Conservation (phyloP, 2,797 vertebrate genomes). For the Remorina albescens region DNA sequence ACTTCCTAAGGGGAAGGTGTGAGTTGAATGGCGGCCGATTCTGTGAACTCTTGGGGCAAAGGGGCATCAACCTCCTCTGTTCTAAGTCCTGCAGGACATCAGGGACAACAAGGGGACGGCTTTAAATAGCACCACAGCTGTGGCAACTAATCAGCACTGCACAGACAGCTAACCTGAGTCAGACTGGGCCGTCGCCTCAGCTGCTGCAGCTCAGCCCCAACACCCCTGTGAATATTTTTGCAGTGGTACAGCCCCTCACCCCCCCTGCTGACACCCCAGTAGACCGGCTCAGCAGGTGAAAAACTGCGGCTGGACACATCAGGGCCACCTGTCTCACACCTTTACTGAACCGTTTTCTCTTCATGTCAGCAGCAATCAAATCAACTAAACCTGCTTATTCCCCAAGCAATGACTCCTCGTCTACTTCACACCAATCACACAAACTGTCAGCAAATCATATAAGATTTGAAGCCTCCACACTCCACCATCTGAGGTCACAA, state of each 20-base stretch:
- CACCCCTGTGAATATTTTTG: slow-evolving; percentile 51
- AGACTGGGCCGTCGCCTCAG: slow-evolving; percentile 63
- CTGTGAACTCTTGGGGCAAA: slow-evolving; percentile 38
- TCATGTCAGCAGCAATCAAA: background rate
- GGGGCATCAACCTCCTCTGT: slow-evolving; percentile 43
- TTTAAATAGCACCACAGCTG: slow-evolving; percentile 86
- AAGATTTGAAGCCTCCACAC: background rate
- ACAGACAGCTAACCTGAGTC: slow-evolving; percentile 78
- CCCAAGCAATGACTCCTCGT: background rate
- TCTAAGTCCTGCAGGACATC: slow-evolving; percentile 45
- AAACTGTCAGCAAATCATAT: background rate
- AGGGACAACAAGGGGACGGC: slow-evolving; percentile 76
- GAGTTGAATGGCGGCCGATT: slow-evolving; percentile 18
- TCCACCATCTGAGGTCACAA: background rate
- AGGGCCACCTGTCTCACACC: slow-evolving; percentile 31
- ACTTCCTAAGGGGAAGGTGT: background rate
- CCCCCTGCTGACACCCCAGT: slow-evolving; percentile 20
- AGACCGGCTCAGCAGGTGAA: slow-evolving; percentile 45
- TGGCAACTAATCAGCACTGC: slow-evolving; percentile 77
- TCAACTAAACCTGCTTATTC: background rate
- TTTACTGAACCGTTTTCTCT: slow-evolving; percentile 6
- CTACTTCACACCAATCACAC: background rate
- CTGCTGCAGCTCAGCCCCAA: slow-evolving; percentile 58
- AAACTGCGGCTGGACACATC: slow-evolving; percentile 28
- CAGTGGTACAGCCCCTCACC: slow-evolving; percentile 53